Base-by-base conservation (phyloP, 1,140 invertebrate species). In the Lepeophtheirus salmonis region DNA sequence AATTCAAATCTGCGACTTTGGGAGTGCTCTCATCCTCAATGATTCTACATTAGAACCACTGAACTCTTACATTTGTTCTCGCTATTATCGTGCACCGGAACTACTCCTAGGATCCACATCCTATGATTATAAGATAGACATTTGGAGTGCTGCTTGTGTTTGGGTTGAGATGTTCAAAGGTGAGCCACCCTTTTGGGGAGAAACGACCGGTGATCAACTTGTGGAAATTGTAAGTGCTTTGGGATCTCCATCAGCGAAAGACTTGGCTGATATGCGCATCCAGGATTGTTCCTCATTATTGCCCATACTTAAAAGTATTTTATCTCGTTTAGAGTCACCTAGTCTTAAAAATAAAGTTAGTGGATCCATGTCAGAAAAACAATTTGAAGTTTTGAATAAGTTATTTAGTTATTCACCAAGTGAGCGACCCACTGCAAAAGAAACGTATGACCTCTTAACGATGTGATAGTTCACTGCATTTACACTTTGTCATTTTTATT, bases 131-230 rank as follows among this genome's bases (percentile, higher is more conserved):
- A 66, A 71, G 23, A 74, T 78, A 61, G 77, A 79, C 66, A 68
- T 77, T 57, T 79, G 78, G 78, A 76, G 76, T 16, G 76, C 73
- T 2, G 77, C 77, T 10, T 78, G 77, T 62, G 79, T 78, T 54
- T 74, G 79, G 70, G 75, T 74, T 1, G 77, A 78, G 65, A 70
- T 78, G 68, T 30, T 57, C 26, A 17, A 16, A 41, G 23, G n/a
- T 1, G n/a, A 16, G 16, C 23, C 30, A 17, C 17, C 24, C 3
- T 57, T 57, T 17, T 54, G 23, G 52, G 57, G 57, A 20, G 57
- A 60, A 13, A 22, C 17, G n/a, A 41, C 17, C 20, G 49, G 23
- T 12, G 57, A 60, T 23, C 57, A 60, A 41, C 16, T 60, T 14
- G 41, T 60, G 18, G 57, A 60, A 23, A 60, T 60, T 16, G 49